Conservation (phyloP, 2,888 invertebrate species). For the Drymonia ruficornis region DNA sequence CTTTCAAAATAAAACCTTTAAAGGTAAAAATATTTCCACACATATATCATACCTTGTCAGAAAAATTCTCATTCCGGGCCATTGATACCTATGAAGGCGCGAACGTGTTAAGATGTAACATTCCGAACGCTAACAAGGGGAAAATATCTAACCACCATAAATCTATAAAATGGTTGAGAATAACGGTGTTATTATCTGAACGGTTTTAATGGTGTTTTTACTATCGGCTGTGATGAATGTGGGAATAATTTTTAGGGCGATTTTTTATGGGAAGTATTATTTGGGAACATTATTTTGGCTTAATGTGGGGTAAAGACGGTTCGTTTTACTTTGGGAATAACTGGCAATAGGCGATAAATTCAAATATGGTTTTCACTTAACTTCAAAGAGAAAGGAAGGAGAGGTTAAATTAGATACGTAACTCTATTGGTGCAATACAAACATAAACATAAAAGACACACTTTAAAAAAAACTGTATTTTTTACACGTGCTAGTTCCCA, state of each 20-base stretch:
- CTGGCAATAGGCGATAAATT: no score
- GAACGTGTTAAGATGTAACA: conserved; percentile 56
- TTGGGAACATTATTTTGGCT: no score
- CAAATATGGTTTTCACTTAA: no score
- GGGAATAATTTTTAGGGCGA: neutral
- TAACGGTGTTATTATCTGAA: conserved; percentile 21
- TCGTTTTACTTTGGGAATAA: no score
- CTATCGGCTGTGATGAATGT: neutral
- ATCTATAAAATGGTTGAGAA: conserved; percentile 35
- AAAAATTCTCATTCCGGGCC: conserved; percentile 48
- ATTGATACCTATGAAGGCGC: conserved; percentile 50
- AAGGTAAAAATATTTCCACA: conserved; percentile 4
- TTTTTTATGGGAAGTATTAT: neutral
- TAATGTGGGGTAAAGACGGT: no score
- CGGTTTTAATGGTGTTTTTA: conserved; percentile 19
- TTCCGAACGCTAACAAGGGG: conserved; percentile 45
- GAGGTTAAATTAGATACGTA: no score
- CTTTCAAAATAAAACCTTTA: neutral
- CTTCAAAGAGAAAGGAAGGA: no score
- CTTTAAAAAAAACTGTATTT: no score
- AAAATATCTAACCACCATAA: conserved; percentile 51
- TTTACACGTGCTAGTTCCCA: no score
- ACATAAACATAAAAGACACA: no score
- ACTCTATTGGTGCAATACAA: no score
- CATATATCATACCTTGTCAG: conserved; percentile 1